Evolutionary conservation across 2,888 invertebrate genomes (phyloP).

Genomic region (Punctoribates punctum): DNA sequence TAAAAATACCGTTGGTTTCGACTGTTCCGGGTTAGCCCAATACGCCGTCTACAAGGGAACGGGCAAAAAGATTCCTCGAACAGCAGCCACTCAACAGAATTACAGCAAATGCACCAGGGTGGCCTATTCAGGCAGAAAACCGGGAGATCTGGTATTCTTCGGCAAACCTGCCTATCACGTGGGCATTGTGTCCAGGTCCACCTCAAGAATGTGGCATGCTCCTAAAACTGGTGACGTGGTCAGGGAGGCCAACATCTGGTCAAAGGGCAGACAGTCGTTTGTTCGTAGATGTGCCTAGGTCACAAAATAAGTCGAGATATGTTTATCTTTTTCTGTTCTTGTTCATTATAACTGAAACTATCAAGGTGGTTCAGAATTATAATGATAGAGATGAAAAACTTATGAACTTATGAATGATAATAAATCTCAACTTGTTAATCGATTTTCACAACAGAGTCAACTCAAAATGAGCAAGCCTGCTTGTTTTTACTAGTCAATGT

Average conservation of each 20-base stretch:
- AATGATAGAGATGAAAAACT: no score
- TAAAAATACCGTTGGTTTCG: constrained; percentile 14
- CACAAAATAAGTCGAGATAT: no score
- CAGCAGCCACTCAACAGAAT: not conserved
- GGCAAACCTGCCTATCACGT: not conserved
- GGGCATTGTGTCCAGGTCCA: not conserved
- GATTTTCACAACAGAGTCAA: no score
- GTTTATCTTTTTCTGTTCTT: no score
- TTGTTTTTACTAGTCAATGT: no score
- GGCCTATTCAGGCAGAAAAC: not conserved
- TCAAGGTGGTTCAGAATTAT: no score
- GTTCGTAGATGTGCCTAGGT: not conserved
- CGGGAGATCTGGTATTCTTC: not conserved
- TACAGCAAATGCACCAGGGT: not conserved
- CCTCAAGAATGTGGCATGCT: not conserved
- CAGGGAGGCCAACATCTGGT: not conserved
- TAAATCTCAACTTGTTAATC: no score
- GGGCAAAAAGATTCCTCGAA: not conserved
- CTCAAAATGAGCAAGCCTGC: no score
- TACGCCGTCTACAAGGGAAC: no score
- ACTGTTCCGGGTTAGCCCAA: constrained; percentile 19
- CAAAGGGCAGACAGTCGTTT: not conserved
- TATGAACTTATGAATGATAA: no score
- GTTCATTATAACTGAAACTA: no score
- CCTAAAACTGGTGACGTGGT: not conserved